Conservation (phyloP, 2,797 vertebrate species). For the Sphaeramia orbicularis region DNA sequence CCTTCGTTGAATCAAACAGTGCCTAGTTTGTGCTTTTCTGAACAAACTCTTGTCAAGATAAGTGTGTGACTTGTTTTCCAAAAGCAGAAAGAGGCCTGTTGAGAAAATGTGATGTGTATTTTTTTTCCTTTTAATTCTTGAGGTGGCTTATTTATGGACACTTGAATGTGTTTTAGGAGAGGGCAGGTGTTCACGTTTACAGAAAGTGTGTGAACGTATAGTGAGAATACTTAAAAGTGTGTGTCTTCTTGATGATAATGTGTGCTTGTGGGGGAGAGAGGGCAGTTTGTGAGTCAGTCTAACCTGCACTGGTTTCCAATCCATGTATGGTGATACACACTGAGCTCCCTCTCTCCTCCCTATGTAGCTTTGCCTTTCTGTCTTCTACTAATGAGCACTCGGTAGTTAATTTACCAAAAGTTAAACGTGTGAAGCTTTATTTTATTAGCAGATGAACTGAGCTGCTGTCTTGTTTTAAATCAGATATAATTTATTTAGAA, state of each 20-base stretch:
- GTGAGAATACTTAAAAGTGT: conserved; percentile 44
- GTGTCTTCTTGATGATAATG: conserved; percentile 47
- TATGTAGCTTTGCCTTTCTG: conserved; percentile 52
- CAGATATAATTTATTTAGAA: conserved; percentile 60
- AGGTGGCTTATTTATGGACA: conserved; percentile 73
- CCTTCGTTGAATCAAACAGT: conserved; percentile 40
- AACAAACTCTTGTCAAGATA: conserved; percentile 56
- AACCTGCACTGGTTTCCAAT: conserved; percentile 84
- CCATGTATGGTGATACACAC: conserved; percentile 85
- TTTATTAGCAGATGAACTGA: conserved; percentile 20
- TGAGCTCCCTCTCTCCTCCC: conserved; percentile 52
- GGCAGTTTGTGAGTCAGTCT: conserved; percentile 74
- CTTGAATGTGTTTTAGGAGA: conserved; percentile 59
- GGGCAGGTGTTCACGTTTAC: conserved; percentile 45
- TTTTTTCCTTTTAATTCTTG: conserved; percentile 47
- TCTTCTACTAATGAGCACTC: conserved; percentile 43
- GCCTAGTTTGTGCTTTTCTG: conserved; percentile 54
- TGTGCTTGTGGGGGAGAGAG: conserved; percentile 1
- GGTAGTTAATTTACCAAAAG: conserved; percentile 45
- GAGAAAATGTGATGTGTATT: conserved; percentile 36
- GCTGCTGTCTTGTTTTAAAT: conserved; percentile 24
- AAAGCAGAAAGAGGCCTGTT: conserved; percentile 51
- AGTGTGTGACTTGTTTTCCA: conserved; percentile 61
- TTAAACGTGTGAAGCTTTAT: conserved; percentile 37
- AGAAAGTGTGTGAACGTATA: conserved; percentile 33